These are phyloP conservation scores for Polia nebulosa DNA, from an alignment of 2,888 invertebrate species.

Conservation along the genomic window DNA sequence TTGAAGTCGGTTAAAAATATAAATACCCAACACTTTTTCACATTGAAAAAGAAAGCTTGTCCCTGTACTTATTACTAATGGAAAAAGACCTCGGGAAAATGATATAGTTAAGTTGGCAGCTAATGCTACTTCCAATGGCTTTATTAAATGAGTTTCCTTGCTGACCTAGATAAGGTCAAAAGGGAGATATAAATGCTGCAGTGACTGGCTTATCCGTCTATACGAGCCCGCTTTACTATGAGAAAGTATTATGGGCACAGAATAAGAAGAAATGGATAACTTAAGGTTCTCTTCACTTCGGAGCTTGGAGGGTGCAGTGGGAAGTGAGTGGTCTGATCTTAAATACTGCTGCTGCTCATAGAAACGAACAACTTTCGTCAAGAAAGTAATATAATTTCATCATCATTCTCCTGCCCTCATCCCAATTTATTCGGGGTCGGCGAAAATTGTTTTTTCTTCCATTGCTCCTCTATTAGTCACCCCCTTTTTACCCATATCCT, in stretches of 20 bases:
- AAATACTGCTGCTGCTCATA: too few relatives aligned
- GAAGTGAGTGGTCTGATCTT: too few relatives aligned
- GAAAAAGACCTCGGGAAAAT: slow-evolving; percentile 14
- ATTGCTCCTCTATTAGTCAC: too few relatives aligned
- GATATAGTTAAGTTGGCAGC: slow-evolving; percentile 24
- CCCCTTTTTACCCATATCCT: too few relatives aligned
- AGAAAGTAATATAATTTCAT: too few relatives aligned
- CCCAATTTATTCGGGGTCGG: too few relatives aligned
- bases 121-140: slow-evolving; percentile 27
- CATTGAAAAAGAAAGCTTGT: neutral
- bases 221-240: slow-evolving; percentile 1
- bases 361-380: too few relatives aligned
- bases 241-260: slow-evolving; percentile 7
- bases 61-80: slow-evolving; percentile 13
- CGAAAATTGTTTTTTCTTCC: too few relatives aligned
- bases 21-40: neutral
- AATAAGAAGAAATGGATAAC: neutral
- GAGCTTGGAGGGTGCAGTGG: neutral
- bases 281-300: neutral
- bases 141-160: slow-evolving; percentile 33
- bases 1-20: too few relatives aligned
- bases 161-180: slow-evolving; percentile 35
- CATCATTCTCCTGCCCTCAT: too few relatives aligned
- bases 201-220: slow-evolving; percentile 33
- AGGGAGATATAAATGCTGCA: slow-evolving; percentile 25